Evolutionary conservation across 2,888 invertebrate genomes (phyloP), one percentile per base, ranked within the genome.

Genomic region (Cepaea hortensis): DNA sequence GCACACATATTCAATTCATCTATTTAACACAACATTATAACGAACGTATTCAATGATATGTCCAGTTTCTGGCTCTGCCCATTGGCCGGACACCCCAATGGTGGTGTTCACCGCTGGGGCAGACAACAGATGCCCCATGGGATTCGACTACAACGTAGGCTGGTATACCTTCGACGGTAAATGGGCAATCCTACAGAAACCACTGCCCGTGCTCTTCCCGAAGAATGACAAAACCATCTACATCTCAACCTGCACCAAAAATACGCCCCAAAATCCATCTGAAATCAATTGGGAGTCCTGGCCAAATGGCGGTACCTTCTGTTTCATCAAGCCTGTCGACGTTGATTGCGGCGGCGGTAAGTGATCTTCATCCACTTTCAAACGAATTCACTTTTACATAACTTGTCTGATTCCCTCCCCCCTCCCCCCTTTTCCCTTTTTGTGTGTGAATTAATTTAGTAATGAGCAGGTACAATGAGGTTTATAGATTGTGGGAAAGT

Each of bases 1-100:
- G 35, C 35, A 35, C 35, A 35, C 35, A 35, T 35, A 35, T 35
- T 35, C 35, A 35, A 35, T 35, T 35, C 35, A 35, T 35, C 35
- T 35, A 35, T 35, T 35, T 0, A 35, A 35, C 35, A 35, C 35
- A 35, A 35, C 35, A 35, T 35, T 0, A 76, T 11, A n/a, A 76
- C 9, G 7, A 9, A 55, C 0, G 55, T 55, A 11, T 55, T 9
- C 55, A 55, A 55, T 55, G 61, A 3, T 35, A 5, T 62, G n/a
- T 15, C 3, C 72, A 82, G 82, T 72, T 9, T 82, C 82, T 5
- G 0, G 72, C 3, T 13, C n/a, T 15, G 73, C 20, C 0, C 13
- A 20, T 13, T 84, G 84, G 84, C 84, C 84, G 1, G 23, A 84
- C 35, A 84, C 84, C 7, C 84, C 84, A 4, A 75, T 75, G 35